Base-by-base conservation (phyloP, 2,113 vertebrate genomes). In the Prunella fulvescens region DNA sequence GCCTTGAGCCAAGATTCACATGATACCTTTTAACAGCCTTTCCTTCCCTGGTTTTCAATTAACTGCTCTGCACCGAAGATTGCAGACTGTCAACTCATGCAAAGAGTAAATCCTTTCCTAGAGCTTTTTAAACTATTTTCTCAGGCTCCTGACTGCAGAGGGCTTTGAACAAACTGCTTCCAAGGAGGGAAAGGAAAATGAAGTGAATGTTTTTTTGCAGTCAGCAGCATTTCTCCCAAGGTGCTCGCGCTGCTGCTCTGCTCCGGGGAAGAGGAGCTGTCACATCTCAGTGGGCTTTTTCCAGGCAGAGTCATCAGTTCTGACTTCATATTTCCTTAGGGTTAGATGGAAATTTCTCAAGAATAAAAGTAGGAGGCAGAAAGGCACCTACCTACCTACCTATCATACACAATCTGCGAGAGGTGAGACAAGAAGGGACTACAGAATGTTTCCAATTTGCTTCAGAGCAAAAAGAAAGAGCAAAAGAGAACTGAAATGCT, bases 91-190 rank as follows among this genome's bases (percentile, higher is more conserved):
- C 86, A 54, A 4, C 31, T 85, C 79, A 88, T 39, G 62, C 91
- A 81, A 93, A 86, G 92, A 92, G 10, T 60, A 95, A 92, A 92
- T 69, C 86, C 86, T 67, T 76, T 82, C 82, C 86, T 60, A 80
- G 66, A 86, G 48, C 70, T 93, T 94, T 71, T 35, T 44, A 76
- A 85, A 76, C 74, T 54, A 40, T 81, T 90, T 74, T 94, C 26
- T 58, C 70, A 56, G 57, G 9, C 26, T 88, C 40, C 48, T 86
- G 61, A 24, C 86, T 86, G 79, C 82, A 40, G 31, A 94, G 28
- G 79, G 58, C 53, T 92, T 94, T 71, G 65, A 69, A 73, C 35
- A 88, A 92, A 74, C 65, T 47, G 57, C n/a, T 93, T 76, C 57
- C 71, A 85, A 61, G 26, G 50, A 87, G 74, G 53, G 53, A 72